Evolutionary conservation across 1,140 invertebrate species (phyloP).

Genomic region (Acyrthosiphon pisum): DNA sequence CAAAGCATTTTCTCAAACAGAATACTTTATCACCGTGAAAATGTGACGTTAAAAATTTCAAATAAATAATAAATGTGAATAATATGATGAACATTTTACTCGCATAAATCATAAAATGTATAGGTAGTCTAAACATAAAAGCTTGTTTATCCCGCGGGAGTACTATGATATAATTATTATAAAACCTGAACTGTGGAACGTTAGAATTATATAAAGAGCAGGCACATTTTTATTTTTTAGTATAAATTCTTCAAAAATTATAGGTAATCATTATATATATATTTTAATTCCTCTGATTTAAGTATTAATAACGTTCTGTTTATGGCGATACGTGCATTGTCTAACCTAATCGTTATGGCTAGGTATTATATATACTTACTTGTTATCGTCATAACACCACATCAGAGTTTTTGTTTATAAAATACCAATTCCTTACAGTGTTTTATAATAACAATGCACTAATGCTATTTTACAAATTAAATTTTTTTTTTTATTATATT

Average conservation of each 20-base stretch:
- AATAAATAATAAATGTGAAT: neutral
- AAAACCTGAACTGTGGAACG: neutral
- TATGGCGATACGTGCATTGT: neutral
- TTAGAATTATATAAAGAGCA: neutral
- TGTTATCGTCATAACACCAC: neutral
- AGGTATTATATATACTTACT: neutral
- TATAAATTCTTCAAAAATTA: neutral
- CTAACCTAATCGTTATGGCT: neutral
- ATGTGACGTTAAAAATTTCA: neutral
- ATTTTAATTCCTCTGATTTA: neutral
- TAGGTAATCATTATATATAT: neutral
- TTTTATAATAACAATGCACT: neutral
- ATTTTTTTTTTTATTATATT: neutral
- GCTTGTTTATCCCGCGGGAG: neutral
- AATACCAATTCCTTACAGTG: neutral
- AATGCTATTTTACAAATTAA: neutral
- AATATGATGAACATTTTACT: neutral
- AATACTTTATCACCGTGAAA: neutral
- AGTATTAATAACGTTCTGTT: neutral
- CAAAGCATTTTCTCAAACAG: neutral
- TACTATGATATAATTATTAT: neutral
- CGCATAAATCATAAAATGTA: neutral
- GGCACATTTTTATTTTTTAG: neutral
- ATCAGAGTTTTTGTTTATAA: neutral
- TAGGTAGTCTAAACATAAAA: neutral